Base-by-base conservation (phyloP, 2,113 vertebrate species). In the Paramisgurnus dabryanus region DNA sequence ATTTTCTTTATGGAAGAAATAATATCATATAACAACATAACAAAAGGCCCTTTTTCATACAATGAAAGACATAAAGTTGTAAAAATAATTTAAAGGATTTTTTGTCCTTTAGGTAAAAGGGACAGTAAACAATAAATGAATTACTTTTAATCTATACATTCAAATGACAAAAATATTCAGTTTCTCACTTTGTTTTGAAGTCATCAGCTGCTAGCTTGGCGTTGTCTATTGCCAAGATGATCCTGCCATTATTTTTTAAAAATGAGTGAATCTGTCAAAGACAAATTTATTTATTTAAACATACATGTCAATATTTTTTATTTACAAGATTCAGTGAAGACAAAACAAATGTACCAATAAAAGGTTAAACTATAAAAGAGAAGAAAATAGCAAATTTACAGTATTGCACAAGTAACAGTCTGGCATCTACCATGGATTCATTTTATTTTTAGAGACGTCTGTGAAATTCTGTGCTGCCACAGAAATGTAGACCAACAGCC, bases 151-250 rank as follows among this genome's bases (percentile, higher is more conserved):
- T 34, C 27, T 34, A 34, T 34, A 1, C 27, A 34, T 34, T 34
- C 27, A 34, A 34, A 34, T 34, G 27, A 34, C 27, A 34, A 34
- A 34, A 34, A 34, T 34, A 34, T 34, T 1, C 3, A 34, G 22
- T 12, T 63, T 40, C 92, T 95, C 90, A 98, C 96, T 96, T 98
- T 81, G 91, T 89, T 88, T 89, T 94, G 87, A 96, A 97, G 85
- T 98, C 96, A 1, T 97, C 95, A 0, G 93, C 93, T 2, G 95
- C 94, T 88, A 98, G 91, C 85, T 90, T 94, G 15, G 93, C 91
- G 0, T 98, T 98, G 82, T 98, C 94, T 0, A 92, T 93, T 67
- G 95, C 91, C 78, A 97, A 80, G 70, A 94, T 40, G 0, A 89
- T 83, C 82, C 86, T 92, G 85, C 93, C 85, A 0, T 94, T 96